Evolutionary conservation across 2,888 invertebrate species (phyloP).

Genomic region (Hemithea aestivaria): DNA sequence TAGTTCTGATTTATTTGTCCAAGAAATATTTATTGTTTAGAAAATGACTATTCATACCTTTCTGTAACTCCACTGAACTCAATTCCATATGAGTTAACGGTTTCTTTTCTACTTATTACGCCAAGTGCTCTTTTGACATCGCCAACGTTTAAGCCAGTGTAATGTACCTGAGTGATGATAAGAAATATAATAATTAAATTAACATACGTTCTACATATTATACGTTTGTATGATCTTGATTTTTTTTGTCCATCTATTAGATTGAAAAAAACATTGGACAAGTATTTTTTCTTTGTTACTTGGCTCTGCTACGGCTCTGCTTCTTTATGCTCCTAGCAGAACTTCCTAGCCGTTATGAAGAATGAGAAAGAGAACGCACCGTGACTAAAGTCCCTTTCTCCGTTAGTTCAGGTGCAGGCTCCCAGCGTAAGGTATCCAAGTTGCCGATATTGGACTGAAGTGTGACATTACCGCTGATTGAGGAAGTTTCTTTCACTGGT

Average conservation of each 20-base stretch:
- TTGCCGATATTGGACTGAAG: constrained; percentile 32
- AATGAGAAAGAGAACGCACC: constrained; percentile 37
- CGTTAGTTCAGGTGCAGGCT: constrained; percentile 27
- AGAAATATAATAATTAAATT: too few relatives aligned
- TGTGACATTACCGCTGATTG: constrained; percentile 3
- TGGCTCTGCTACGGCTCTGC: too few relatives aligned
- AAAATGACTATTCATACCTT: constrained; percentile 30
- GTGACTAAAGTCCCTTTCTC: constrained; percentile 36
- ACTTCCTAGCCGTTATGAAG: too few relatives aligned
- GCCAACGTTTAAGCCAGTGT: constrained; percentile 33
- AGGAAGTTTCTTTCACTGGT: constrained; percentile 18
- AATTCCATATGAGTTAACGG: constrained; percentile 40
- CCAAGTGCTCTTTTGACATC: constrained; percentile 43
- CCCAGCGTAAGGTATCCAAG: constrained; percentile 41
- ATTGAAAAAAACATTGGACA: too few relatives aligned
- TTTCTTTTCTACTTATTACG: constrained; percentile 17
- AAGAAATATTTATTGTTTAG: not conserved
- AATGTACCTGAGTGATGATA: constrained; percentile 39
- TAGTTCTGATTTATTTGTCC: too few relatives aligned
- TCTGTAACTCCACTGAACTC: constrained; percentile 56
- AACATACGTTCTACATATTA: too few relatives aligned
- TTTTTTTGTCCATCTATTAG: too few relatives aligned
- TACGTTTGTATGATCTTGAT: too few relatives aligned
- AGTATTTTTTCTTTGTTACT: too few relatives aligned
- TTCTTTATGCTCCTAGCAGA: too few relatives aligned